Evolutionary conservation across 2,888 invertebrate genomes (phyloP), one percentile per base, ranked within the genome.

Genomic region (Drosophila gaucha): DNA sequence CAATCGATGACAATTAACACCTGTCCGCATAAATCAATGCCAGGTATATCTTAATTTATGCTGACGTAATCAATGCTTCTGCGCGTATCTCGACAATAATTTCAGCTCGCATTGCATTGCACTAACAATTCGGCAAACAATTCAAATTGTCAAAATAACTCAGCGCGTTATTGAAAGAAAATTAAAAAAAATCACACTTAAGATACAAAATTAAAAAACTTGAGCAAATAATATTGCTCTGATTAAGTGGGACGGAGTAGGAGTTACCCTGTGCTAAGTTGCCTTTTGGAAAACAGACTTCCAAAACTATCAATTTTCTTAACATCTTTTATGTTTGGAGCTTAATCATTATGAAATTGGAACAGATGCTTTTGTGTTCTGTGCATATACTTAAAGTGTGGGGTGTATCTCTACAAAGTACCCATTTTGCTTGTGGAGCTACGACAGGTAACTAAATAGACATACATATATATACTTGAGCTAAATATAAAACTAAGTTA

Each of bases 41-140:
- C 64, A 54, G 65, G 50, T 60, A 83, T 83, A 83, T 86, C 86
- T 83, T 67, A 80, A 83, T 83, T 83, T 83, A 83, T 76, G 73
- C 41, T 83, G 82, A 78, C 75, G 83, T 80, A 83, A 83, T 83
- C 82, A 68, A 79, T 67, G 84, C 76, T 55, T 65, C 65, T 64
- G 67, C 70, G 24, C 35, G 49, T 83, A 80, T 80, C 72, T 65
- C 14, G 39, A 28, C 52, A 59, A 78, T 83, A 83, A 77, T 55
- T 79, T 41, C 3, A 10, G 24, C 12, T 26, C 33, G 24, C 43
- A 14, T 18, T 18, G 30, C 66, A 77, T 64, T 59, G 62, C 43
- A 38, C 50, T 39, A 36, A 43, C 41, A 43, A 46, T 66, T 36
- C 35, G 62, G 43, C 51, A 67, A 79, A 82, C 83, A 85, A 86